phyloP scores from a whole-genome alignment of 2,797 vertebrate species.

The Linurgus olivaceus region DNA sequence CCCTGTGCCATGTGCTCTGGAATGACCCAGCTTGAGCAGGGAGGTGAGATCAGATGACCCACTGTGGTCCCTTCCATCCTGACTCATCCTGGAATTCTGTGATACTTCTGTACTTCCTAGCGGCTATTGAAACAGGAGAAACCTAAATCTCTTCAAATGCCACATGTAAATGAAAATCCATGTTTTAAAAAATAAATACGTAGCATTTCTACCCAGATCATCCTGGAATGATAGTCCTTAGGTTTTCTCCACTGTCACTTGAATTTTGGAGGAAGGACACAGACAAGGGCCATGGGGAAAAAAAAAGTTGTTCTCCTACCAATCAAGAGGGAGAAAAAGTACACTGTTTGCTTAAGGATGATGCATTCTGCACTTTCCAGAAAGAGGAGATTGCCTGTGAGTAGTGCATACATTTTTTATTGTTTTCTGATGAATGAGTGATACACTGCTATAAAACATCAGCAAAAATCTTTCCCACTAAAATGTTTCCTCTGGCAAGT shows the following conservation, averaged over 20 bases:
- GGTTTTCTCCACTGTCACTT: neutral
- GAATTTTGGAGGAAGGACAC: neutral
- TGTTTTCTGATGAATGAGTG: neutral
- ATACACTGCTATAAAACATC: neutral
- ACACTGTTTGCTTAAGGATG: neutral
- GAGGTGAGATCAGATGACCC: accelerated
- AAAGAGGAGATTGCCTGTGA: neutral
- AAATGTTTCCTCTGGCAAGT: neutral
- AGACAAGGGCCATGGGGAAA: neutral
- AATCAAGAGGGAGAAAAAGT: neutral
- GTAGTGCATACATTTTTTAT: neutral
- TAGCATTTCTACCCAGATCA: neutral
- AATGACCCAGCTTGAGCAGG: accelerated
- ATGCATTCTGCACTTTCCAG: neutral
- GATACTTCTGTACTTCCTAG: neutral
- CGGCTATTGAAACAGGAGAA: neutral
- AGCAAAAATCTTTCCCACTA: neutral
- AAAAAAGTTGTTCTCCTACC: neutral
- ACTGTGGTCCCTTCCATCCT: accelerated
- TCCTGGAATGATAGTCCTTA: neutral
- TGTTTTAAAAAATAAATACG: neutral
- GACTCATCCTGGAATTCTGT: neutral
- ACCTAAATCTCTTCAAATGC: neutral
- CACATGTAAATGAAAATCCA: neutral
- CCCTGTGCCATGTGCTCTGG: accelerated